A percentile compares a stretch with the other conserved stretches of the same genome.
Evolutionary conservation across 2,888 invertebrate species (phyloP).

Genomic region (Pammene aurita): DNA sequence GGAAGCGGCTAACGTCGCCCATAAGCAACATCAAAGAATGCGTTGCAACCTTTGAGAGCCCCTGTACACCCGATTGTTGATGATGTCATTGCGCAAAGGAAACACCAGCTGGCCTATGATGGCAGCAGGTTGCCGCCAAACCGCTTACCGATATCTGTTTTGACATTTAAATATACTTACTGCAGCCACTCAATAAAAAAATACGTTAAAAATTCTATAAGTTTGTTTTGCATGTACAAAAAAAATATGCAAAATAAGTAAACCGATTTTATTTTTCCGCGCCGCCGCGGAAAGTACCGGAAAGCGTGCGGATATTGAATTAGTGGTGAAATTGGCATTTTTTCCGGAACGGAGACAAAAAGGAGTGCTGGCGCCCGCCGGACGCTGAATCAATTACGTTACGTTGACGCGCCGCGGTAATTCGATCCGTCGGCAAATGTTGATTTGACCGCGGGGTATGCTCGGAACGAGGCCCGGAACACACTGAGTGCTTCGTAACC

Average conservation of each 20-base stretch:
- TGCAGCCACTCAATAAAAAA: too few species aligned
- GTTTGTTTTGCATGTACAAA: background rate
- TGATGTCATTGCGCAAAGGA: too few species aligned
- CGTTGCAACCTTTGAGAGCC: too few species aligned
- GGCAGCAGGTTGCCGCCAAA: too few species aligned
- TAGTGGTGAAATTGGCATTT: conserved; percentile 71
- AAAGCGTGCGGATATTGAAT: conserved; percentile 70
- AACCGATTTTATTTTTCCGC: conserved; percentile 32
- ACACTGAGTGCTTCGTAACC: conserved; percentile 42
- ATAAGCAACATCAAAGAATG: too few species aligned
- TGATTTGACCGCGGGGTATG: conserved; percentile 75
- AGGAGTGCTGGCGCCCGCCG: conserved; percentile 67
- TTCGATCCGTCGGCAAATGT: conserved; percentile 80
- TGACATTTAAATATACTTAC: too few species aligned
- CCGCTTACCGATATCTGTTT: background rate
- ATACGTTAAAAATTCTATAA: background rate
- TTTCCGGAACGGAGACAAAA: conserved; percentile 64
- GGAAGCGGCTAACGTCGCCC: too few species aligned
- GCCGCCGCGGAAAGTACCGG: conserved; percentile 47
- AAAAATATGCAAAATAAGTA: conserved; percentile 33
- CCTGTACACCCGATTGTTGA: too few species aligned
- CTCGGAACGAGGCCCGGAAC: conserved; percentile 43
- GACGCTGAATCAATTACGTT: conserved; percentile 78
- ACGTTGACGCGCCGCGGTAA: conserved; percentile 74
- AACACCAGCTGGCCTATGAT: too few species aligned